Evolutionary conservation across 2,113 vertebrate species (phyloP).

Genomic region (Nerophis lumbriciformis): DNA sequence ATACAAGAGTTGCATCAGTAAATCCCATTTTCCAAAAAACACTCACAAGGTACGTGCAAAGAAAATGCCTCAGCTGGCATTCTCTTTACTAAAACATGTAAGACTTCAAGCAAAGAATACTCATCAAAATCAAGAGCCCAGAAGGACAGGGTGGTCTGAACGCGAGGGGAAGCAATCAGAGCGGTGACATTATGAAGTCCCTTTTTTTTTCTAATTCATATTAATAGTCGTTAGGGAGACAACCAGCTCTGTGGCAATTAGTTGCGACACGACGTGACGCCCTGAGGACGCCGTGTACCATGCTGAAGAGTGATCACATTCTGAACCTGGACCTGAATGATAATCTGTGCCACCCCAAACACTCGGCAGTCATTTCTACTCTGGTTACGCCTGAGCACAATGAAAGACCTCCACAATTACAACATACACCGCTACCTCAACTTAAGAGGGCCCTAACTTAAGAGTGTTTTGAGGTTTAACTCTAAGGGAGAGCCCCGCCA

Average conservation of each 20-base stretch:
- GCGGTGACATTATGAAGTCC: slow-evolving; percentile 13
- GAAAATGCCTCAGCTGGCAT: background rate
- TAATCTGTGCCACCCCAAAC: slow-evolving; percentile 1
- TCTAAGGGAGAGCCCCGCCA: too few relatives aligned
- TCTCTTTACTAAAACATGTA: background rate
- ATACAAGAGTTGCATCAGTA: slow-evolving; percentile 33
- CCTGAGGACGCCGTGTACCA: slow-evolving; percentile 13
- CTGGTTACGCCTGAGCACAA: too few relatives aligned
- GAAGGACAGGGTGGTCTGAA: slow-evolving; percentile 22
- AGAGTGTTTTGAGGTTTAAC: too few relatives aligned
- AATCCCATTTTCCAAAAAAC: slow-evolving; percentile 34
- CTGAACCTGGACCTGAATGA: slow-evolving; percentile 7
- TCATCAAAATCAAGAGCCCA: too few relatives aligned
- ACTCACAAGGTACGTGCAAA: slow-evolving; percentile 23
- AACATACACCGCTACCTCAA: too few relatives aligned
- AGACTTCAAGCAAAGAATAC: slow-evolving; percentile 3
- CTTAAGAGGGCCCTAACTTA: too few relatives aligned
- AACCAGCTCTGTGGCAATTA: slow-evolving; percentile 38
- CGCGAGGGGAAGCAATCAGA: slow-evolving; percentile 11
- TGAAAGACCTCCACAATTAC: too few relatives aligned
- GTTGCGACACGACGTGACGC: slow-evolving; percentile 20
- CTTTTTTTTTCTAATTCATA: slow-evolving; percentile 32
- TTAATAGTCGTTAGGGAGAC: slow-evolving; percentile 38
- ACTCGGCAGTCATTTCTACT: slow-evolving; percentile 1
- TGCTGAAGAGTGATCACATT: background rate